Evolutionary conservation across 92 coral and sea anemone genomes (phyloP), one percentile per base, ranked within the genome.

Genomic region (Galaxea fascicularis): DNA sequence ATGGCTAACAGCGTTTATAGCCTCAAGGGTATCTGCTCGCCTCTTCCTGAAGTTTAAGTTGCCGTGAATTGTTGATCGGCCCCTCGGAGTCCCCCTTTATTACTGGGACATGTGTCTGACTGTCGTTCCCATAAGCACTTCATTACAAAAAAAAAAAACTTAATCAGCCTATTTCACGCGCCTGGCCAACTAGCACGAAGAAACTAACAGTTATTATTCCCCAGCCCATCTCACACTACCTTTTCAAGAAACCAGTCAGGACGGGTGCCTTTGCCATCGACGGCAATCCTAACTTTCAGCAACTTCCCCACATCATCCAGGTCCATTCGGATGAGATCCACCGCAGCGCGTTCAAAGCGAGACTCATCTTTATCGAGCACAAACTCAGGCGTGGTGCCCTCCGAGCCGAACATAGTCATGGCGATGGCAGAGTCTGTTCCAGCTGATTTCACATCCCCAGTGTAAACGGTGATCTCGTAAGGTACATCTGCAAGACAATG

Each of bases 231-330:
- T 27, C 78, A 9, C 66, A 14, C 10, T 35, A 96, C 99, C 95
- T 96, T 96, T 79, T 96, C 99, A 85, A 96, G 79, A 53, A 85
- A 92, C 99, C 99, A 96, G 80, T 89, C 93, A 4, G 95, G 93
- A 29, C 99, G 89, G 75, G 87, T 92, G 28, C 99, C 99, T 35
- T 78, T 94, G 13, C 99, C 98, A 46, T 96, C 98, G 72, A 90
- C 94, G 27, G 92, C 90, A 47, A 96, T 89, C 84, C 99, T 85
- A 73, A 94, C 93, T 75, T 96, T 96, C 52, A 88, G 82, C 76
- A 96, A 86, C 75, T 92, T 94, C 1, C 99, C 99, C 14, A 96
- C 99, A 51, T 96, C 97, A 67, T 96, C 98, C 30, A 93, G 77
- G 46, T 96, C 99, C 83, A 89, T 77, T 49, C 93, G 83, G 51